Conservation (phyloP, 1,140 invertebrate species). For the Bombyx mori region ASM3026992v2 NC_085118.1:4608501-4609000, state of each 20-base stretch:
- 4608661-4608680: conserved; percentile 17
- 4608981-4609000: too few relatives aligned
- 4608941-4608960: too few relatives aligned
- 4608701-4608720: conserved; percentile 22
- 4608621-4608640: conserved; percentile 13
- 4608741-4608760: conserved; percentile 16
- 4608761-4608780: conserved; percentile 8
- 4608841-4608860: too few relatives aligned
- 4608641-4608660: conserved; percentile 15
- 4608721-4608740: conserved; percentile 14
- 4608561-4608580: too few relatives aligned
- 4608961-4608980: too few relatives aligned
- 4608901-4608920: too few relatives aligned
- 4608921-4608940: too few relatives aligned
- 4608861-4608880: too few relatives aligned
- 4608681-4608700: conserved; percentile 24
- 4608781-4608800: conserved; percentile 12
- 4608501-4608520: too few relatives aligned
- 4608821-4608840: not conserved
- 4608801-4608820: not conserved
- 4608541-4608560: too few relatives aligned
- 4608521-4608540: too few relatives aligned
- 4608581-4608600: not conserved
- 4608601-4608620: not conserved
- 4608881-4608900: too few relatives aligned